phyloP scores from a whole-genome alignment of 2,888 invertebrate genomes.

The Platycheirus rosarum region DNA sequence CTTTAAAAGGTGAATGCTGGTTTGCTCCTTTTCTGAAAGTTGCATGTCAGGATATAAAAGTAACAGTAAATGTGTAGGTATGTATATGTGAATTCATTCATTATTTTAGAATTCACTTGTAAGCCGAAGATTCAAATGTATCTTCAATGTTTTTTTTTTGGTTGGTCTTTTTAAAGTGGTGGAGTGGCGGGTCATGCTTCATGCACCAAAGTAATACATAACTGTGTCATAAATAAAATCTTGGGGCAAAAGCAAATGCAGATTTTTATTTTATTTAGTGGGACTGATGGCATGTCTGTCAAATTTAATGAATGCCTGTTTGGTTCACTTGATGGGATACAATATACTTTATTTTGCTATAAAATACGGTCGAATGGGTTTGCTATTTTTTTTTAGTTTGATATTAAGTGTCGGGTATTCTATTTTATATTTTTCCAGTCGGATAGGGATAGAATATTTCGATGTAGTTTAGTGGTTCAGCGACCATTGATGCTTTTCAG shows the following conservation, averaged over 20 bases:
- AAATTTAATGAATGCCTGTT: slow-evolving; percentile 39
- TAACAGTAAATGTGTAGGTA: slow-evolving; percentile 13
- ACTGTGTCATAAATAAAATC: slow-evolving; percentile 32
- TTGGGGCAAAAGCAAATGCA: slow-evolving; percentile 27
- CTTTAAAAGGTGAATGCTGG: background rate
- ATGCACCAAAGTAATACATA: slow-evolving; percentile 27
- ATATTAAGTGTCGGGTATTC: slow-evolving; percentile 20
- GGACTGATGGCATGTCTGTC: slow-evolving; percentile 18
- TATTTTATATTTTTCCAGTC: background rate
- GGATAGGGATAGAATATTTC: background rate
- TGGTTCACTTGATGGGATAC: slow-evolving; percentile 22
- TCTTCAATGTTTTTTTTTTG: slow-evolving; percentile 1
- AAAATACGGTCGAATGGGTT: slow-evolving; percentile 14
- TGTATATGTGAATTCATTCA: slow-evolving; percentile 25
- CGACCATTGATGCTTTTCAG: background rate
- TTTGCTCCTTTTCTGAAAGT: background rate
- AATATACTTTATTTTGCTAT: slow-evolving; percentile 21
- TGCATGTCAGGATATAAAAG: slow-evolving; percentile 35
- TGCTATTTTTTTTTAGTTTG: slow-evolving; percentile 7
- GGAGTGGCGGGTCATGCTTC: background rate
- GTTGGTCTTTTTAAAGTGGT: too few species aligned
- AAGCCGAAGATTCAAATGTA: slow-evolving; percentile 32
- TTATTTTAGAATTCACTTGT: slow-evolving; percentile 33
- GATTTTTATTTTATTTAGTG: slow-evolving; percentile 16
- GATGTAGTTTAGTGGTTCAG: background rate